Conservation (phyloP, 2,113 vertebrate genomes). For the Zeus faber region DNA sequence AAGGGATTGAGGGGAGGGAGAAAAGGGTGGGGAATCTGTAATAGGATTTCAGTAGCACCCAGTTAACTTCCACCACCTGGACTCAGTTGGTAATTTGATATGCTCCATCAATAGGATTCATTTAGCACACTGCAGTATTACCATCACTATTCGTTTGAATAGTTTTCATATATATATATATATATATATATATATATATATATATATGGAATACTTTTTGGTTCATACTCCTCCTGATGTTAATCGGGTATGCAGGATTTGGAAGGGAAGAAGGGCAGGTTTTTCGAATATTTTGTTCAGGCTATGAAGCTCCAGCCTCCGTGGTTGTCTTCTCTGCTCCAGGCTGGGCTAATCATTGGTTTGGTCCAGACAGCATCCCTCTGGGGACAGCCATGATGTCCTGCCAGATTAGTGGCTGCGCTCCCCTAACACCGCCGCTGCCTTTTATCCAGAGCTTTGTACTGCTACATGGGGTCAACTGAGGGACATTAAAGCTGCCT, state of each 20-base stretch:
- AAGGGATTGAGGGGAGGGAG: conserved; percentile 40
- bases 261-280: conserved; percentile 15
- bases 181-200: too few species aligned
- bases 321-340: conserved; percentile 38
- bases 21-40: conserved; percentile 60
- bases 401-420: conserved; percentile 55
- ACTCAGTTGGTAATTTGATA: conserved; percentile 81
- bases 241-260: conserved; percentile 39
- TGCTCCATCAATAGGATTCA: conserved; percentile 78
- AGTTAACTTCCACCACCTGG: conserved; percentile 80
- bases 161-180: too few species aligned
- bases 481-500: conserved; percentile 47
- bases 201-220: too few species aligned
- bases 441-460: conserved; percentile 54
- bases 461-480: conserved; percentile 54
- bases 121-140: conserved; percentile 67
- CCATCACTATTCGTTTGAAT: conserved; percentile 64
- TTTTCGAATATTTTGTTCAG: conserved; percentile 31
- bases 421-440: conserved; percentile 38
- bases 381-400: conserved; percentile 51
- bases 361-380: conserved; percentile 41
- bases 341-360: conserved; percentile 51
- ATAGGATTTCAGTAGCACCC: conserved; percentile 79
- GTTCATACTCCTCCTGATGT: conserved; percentile 40
- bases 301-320: conserved; percentile 33